Evolutionary conservation across 2,888 invertebrate species (phyloP).

Genomic region (Drosophila ezoana): DNA sequence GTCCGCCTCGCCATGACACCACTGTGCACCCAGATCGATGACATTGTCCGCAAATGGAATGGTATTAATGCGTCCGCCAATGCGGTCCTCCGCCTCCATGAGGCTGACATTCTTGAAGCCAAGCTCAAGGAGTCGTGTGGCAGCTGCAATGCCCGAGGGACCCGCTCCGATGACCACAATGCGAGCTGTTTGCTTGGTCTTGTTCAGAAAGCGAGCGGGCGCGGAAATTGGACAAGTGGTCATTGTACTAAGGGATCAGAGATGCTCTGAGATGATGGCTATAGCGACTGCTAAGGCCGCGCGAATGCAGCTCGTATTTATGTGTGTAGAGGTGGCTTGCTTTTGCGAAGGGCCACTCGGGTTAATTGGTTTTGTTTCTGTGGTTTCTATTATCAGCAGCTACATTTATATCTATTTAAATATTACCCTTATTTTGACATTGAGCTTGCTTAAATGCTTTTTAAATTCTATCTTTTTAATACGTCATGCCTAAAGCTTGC

Average conservation of each 20-base stretch:
- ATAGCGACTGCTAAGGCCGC: slow-evolving; percentile 7
- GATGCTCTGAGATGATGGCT: background rate
- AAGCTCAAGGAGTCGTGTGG: slow-evolving; percentile 82
- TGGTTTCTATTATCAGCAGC: slow-evolving; percentile 35
- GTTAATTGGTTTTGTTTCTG: slow-evolving; percentile 4
- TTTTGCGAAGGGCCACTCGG: background rate
- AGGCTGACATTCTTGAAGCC: slow-evolving; percentile 86
- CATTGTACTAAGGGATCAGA: slow-evolving; percentile 20
- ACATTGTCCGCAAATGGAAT: slow-evolving; percentile 86
- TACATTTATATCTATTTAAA: background rate
- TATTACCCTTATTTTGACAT: background rate
- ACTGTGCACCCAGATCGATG: slow-evolving; percentile 91
- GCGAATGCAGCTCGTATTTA: slow-evolving; percentile 1
- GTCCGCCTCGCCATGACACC: slow-evolving; percentile 88
- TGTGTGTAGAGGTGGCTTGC: slow-evolving; percentile 4
- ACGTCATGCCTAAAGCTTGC: slow-evolving; percentile 2
- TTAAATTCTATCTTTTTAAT: slow-evolving; percentile 2
- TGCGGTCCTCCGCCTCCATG: slow-evolving; percentile 87
- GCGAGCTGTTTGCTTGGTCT: slow-evolving; percentile 62
- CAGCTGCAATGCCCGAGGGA: slow-evolving; percentile 84
- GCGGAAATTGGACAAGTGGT: slow-evolving; percentile 16
- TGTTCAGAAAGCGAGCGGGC: background rate
- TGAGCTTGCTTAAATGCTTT: background rate
- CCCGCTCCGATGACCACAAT: slow-evolving; percentile 84
- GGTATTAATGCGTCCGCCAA: slow-evolving; percentile 88